phyloP scores from a whole-genome alignment of 2,113 vertebrate species.

The Odocoileus hemionus region DNA sequence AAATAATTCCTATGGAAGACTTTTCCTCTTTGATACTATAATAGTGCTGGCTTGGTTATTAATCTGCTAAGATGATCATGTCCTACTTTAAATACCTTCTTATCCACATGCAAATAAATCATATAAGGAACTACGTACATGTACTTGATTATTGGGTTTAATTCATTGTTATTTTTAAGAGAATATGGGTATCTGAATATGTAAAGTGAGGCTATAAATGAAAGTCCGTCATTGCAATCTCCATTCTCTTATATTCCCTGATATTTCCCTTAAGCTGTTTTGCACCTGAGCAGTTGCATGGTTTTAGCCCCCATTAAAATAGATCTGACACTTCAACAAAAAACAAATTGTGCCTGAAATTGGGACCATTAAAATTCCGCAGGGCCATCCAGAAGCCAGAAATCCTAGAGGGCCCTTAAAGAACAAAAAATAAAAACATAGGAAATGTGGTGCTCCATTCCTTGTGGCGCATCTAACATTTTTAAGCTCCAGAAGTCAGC shows the following conservation, averaged over 20 bases:
- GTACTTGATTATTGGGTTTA: slow-evolving; percentile 30
- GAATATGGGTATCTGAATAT: slow-evolving; percentile 30
- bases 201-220: slow-evolving; percentile 42
- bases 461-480: not conserved
- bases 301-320: slow-evolving; percentile 65
- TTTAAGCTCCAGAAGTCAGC: slow-evolving; percentile 35
- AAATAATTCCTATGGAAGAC: slow-evolving; percentile 43
- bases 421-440: slow-evolving; percentile 46
- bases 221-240: slow-evolving; percentile 18
- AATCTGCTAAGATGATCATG: not conserved
- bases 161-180: slow-evolving; percentile 42
- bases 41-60: not conserved
- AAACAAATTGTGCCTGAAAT: slow-evolving; percentile 71
- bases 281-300: slow-evolving; percentile 40
- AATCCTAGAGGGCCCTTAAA: slow-evolving; percentile 30
- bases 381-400: slow-evolving; percentile 51
- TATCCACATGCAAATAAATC: slow-evolving; percentile 26
- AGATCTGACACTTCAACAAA: slow-evolving; percentile 58
- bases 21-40: slow-evolving; percentile 35
- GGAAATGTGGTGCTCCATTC: not conserved
- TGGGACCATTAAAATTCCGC: slow-evolving; percentile 64
- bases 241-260: not conserved
- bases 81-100: slow-evolving; percentile 8
- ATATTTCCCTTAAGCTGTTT: slow-evolving; percentile 51
- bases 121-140: not conserved